Evolutionary conservation across 92 coral and sea anemone species (phyloP).

Genomic region (Blastomussa wellsi): DNA sequence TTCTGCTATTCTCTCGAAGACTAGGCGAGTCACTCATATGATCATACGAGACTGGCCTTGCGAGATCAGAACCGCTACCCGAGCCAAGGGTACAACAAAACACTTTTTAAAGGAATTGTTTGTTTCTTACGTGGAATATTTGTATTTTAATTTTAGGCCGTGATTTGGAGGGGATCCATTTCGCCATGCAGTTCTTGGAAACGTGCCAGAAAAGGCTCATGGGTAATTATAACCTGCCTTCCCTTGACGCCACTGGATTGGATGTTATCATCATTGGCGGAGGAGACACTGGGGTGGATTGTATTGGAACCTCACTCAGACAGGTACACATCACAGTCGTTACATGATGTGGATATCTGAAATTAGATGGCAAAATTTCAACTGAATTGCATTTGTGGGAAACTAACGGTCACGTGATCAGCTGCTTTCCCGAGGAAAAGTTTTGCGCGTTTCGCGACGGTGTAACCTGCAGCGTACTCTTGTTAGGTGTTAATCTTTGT

Average conservation of each 20-base stretch:
- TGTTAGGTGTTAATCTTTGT: neutral
- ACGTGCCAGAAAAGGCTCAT: slow-evolving; percentile 90
- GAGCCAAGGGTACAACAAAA: no score
- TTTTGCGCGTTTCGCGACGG: neutral
- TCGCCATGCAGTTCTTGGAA: slow-evolving; percentile 95
- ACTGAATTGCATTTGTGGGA: no score
- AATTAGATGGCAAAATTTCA: no score
- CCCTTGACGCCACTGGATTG: slow-evolving; percentile 82
- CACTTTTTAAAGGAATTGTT: neutral
- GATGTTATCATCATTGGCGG: slow-evolving; percentile 95
- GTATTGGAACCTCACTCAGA: slow-evolving; percentile 92
- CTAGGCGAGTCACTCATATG: no score
- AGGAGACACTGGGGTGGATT: slow-evolving; percentile 98
- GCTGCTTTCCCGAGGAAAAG: neutral
- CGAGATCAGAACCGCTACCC: no score
- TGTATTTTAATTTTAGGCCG: slow-evolving; percentile 70
- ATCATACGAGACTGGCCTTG: no score
- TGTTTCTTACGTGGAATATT: neutral
- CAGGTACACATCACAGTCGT: slow-evolving; percentile 59
- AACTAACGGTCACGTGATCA: neutral
- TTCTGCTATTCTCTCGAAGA: no score
- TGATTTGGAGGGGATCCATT: slow-evolving; percentile 78
- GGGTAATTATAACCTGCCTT: slow-evolving; percentile 76
- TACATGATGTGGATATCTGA: neutral
- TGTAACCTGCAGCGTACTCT: neutral